Evolutionary conservation across 2,888 invertebrate species (phyloP).

Genomic region (Escarpia spicata): DNA sequence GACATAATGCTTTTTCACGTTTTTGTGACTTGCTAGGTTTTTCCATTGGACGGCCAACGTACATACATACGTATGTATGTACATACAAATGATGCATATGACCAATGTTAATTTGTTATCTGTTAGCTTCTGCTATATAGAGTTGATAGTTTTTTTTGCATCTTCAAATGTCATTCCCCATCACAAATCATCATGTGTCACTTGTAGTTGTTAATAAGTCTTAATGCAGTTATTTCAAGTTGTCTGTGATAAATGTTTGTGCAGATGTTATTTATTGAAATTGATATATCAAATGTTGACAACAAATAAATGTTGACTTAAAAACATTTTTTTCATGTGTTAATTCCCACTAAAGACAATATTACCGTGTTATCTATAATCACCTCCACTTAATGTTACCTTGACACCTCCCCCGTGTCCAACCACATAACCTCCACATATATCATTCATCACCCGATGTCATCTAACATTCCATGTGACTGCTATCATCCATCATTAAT

Average conservation of each 20-base stretch:
- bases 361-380: background rate
- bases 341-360: background rate
- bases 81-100: background rate
- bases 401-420: too few relatives aligned
- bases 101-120: background rate
- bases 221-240: conserved; percentile 7
- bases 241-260: background rate
- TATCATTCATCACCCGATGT: background rate
- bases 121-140: background rate
- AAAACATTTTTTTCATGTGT: background rate
- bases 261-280: background rate
- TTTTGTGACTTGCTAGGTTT: too few relatives aligned
- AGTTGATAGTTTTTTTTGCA: background rate
- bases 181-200: background rate
- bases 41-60: background rate
- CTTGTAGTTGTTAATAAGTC: background rate
- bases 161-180: background rate
- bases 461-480: background rate
- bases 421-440: too few relatives aligned
- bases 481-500: background rate
- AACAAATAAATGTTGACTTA: conserved; percentile 16
- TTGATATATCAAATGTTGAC: conserved; percentile 13
- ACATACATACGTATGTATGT: background rate
- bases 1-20: too few relatives aligned
- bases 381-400: background rate